phyloP scores from a whole-genome alignment of 2,888 invertebrate species.

The Molorchus minor region DNA sequence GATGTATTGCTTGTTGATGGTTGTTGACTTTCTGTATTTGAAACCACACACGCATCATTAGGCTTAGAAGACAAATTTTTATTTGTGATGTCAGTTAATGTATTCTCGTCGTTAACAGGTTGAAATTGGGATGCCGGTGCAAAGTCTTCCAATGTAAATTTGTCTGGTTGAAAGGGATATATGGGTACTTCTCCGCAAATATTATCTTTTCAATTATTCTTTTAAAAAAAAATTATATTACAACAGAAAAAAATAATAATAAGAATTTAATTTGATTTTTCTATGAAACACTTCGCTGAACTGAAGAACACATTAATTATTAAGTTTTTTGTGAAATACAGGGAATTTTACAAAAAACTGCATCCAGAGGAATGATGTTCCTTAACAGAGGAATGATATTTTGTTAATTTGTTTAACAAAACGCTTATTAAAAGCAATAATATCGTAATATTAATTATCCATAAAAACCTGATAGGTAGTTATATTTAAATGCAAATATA shows the following conservation, averaged over 20 bases:
- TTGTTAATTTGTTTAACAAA: constrained; percentile 7
- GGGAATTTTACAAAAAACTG: constrained; percentile 5
- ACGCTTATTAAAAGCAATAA: constrained; percentile 9
- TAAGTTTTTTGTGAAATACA: constrained; percentile 9
- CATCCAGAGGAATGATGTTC: constrained; percentile 10
- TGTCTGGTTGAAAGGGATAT: constrained; percentile 27
- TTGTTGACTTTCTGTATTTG: too few species aligned
- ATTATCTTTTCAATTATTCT: constrained; percentile 34
- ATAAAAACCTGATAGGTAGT: constrained; percentile 10
- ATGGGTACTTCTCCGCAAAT: constrained; percentile 28
- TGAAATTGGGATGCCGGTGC: too few species aligned
- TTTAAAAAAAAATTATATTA: constrained; percentile 38
- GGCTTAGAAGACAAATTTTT: too few species aligned
- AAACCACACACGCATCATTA: too few species aligned
- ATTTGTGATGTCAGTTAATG: too few species aligned
- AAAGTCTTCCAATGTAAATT: constrained; percentile 37
- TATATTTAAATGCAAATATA: constrained; percentile 10
- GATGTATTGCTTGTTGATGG: too few species aligned
- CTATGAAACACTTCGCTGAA: too few species aligned
- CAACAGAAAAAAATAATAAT: too few species aligned
- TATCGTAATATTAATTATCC: constrained; percentile 7
- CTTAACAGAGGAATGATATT: constrained; percentile 8
- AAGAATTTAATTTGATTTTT: too few species aligned
- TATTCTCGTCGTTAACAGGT: too few species aligned
- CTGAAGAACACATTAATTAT: too few species aligned